These are phyloP conservation scores for Anoplius nigerrimus DNA, from an alignment of 2,888 invertebrate species.

Conservation along the genomic window DNA sequence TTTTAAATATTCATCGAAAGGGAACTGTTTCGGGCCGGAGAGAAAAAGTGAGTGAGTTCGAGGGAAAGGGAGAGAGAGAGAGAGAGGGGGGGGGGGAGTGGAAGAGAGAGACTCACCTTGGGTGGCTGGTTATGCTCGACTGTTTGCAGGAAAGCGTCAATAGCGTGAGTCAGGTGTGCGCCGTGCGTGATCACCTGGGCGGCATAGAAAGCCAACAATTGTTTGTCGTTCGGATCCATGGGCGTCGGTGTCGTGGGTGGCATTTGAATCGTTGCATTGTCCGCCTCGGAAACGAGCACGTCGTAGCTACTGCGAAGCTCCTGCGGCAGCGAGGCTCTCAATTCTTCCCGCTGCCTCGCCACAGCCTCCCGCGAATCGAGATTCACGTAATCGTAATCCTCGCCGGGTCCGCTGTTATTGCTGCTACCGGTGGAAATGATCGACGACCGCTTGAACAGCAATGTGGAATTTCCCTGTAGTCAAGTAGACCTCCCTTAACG, in stretches of 20 bases:
- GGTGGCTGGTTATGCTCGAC: constrained; percentile 96
- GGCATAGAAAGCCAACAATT: constrained; percentile 91
- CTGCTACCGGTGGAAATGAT: constrained; percentile 69
- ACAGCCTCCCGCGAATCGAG: constrained; percentile 85
- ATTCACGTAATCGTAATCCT: constrained; percentile 95
- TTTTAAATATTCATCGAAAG: too few relatives aligned
- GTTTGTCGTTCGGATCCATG: constrained; percentile 86
- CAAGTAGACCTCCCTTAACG: too few relatives aligned
- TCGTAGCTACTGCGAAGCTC: constrained; percentile 87
- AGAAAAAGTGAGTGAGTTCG: too few relatives aligned
- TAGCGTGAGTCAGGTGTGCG: constrained; percentile 89
- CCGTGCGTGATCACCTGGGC: constrained; percentile 91
- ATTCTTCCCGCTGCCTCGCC: constrained; percentile 84
- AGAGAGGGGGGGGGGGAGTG: too few relatives aligned
- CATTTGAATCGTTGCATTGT: constrained; percentile 77
- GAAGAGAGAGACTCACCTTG: constrained; percentile 78
- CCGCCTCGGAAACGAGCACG: constrained; percentile 84
- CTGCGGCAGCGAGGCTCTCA: constrained; percentile 84
- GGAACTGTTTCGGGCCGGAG: too few relatives aligned
- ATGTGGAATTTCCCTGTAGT: constrained; percentile 84
- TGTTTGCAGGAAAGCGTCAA: constrained; percentile 93
- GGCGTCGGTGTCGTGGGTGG: constrained; percentile 73
- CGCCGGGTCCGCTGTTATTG: constrained; percentile 81
- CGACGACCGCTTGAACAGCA: constrained; percentile 83
- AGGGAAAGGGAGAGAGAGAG: too few relatives aligned